A percentile compares a stretch with the other conserved stretches of the same genome.
Conservation (phyloP, 2,797 vertebrate species). For the Smutsia temminckii region DNA sequence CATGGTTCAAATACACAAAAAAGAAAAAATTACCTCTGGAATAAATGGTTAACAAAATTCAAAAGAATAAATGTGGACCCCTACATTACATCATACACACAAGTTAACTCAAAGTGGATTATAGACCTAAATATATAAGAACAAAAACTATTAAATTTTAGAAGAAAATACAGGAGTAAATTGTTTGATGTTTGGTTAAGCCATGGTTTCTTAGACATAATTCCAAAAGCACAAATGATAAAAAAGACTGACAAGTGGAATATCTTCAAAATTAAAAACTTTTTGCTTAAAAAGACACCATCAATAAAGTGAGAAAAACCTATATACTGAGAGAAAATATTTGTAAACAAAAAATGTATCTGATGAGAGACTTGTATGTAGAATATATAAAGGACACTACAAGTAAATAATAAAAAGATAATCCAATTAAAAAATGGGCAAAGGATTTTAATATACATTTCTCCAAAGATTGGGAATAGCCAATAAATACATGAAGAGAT, state of each 20-base stretch:
- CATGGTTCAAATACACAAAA: background rate
- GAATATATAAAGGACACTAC: background rate
- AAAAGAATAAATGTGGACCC: background rate
- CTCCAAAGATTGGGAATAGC: background rate
- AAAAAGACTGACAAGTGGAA: background rate
- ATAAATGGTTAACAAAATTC: background rate
- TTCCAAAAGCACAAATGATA: background rate
- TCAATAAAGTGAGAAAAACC: background rate
- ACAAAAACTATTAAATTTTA: background rate
- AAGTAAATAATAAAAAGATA: conserved; percentile 2
- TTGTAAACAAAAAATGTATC: background rate
- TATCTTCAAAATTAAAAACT: background rate
- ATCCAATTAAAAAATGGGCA: background rate
- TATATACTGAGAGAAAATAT: background rate
- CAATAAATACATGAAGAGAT: background rate
- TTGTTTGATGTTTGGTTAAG: background rate
- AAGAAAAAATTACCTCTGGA: background rate
- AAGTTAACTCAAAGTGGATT: background rate
- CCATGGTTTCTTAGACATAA: background rate
- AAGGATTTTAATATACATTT: background rate
- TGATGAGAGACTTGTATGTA: background rate
- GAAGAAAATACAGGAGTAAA: background rate
- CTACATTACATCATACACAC: background rate
- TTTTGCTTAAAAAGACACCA: background rate
- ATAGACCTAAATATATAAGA: background rate